Evolutionary conservation across 2,888 invertebrate species (phyloP), one percentile per base, ranked within the genome.

Genomic region (Nomada ferruginata): DNA sequence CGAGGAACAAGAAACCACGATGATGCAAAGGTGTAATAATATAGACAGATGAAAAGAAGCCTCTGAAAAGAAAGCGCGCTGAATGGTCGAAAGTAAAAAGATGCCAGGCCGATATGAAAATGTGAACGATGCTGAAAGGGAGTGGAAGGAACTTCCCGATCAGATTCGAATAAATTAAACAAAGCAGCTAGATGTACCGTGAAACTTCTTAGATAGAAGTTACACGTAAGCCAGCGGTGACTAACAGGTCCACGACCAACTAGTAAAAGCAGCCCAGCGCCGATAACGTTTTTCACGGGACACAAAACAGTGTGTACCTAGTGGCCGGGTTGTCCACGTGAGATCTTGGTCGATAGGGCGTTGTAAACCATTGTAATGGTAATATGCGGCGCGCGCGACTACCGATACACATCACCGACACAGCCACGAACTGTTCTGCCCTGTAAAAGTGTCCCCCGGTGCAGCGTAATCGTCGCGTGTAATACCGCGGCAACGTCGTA

Each of bases 321-420:
- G 69, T 76, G 70, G 74, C 76, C 84, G 78, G 70, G 66, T 84
- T 78, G 78, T 83, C 78, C 82, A 71, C 86, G 84, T 75, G 87
- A 90, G 91, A 92, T 92, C 88, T 75, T 71, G 76, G 73, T 81
- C 84, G 90, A 92, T 93, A 91, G 83, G 87, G 85, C 84, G 87
- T 90, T 91, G 91, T 92, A 88, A 91, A 90, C 87, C 91, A 92
- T 92, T 92, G 92, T 92, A 90, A 92, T 92, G 92, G 91, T 93
- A 92, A 92, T 92, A 86, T 80, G 82, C 76, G 80, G 79, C 84
- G 75, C 78, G 79, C 82, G 74, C 72, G 57, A 61, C 60, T 50
- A 66, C 59, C 63, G 87, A 87, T 80, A 85, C 83, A 78, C 74
- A 87, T 87, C 82, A 73, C 69, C 63, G 52, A 63, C 65, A 63